Base-by-base conservation (phyloP, 2,797 vertebrate species). In the Sparus aurata region DNA sequence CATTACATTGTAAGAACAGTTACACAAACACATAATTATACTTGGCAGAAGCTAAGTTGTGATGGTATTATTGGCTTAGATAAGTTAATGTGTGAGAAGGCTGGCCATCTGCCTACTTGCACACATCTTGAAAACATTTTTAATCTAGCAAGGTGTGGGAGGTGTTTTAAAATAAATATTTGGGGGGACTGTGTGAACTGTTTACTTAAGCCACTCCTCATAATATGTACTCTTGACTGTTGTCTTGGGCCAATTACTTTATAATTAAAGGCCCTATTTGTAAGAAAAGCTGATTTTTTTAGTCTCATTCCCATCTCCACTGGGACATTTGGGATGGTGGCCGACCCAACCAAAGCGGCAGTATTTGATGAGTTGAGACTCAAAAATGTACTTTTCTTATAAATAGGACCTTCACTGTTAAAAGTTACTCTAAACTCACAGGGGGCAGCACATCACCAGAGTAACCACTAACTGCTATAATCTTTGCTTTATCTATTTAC, bases 151-250 rank as follows among this genome's bases (percentile, higher is more conserved):
- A 17, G 7, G 30, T 57, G 46, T 58, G 46, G 22, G 12, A 22
- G 12, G 15, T 34, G 17, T 15, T 52, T 69, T 27, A 23, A 74
- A 80, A 75, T 23, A 69, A 72, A 82, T 69, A 75, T 74, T 73
- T 75, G 60, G 5, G 30, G 62, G 12, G 8, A 23, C 25, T 22
- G 63, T 10, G 1, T 41, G 38, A 18, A 30, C 5, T 18, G 23
- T 74, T 64, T 1, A 11, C n/a, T 62, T 63, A 5, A 7, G 3
- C 13, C 54, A 17, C 52, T 55, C 11, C 10, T 20, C 3, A 47
- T 46, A n/a, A 30, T 1, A 41, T 16, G 6, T 3, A 58, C n/a
- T 64, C 5, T 12, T 13, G 45, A 13, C 5, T 45, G 12, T 34
- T 45, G 62, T 55, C 20, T 25, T 17, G 18, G 15, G 2, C 12